Percentiles rank a stretch among this genome's conserved stretches.
Conservation (phyloP, 53 echinoderm and acorn worm species). For the Mesocentrotus franciscanus region DNA sequence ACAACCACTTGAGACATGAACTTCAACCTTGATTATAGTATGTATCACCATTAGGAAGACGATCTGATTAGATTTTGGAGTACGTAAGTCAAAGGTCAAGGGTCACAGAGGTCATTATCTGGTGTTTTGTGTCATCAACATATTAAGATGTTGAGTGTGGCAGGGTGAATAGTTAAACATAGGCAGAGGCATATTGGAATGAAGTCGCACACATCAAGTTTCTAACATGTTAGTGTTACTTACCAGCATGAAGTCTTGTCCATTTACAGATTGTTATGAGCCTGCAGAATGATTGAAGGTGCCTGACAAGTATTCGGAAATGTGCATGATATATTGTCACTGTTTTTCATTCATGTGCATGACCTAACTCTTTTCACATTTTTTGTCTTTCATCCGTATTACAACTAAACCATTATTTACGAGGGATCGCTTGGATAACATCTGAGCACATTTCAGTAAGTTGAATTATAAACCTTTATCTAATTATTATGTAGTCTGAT, state of each 20-base stretch:
- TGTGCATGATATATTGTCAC: slow-evolving; percentile 1
- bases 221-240: not conserved
- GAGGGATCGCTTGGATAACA: slow-evolving; percentile 47
- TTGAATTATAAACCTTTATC: not conserved
- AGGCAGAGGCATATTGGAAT: no score
- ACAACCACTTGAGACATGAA: no score
- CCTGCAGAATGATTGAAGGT: not conserved
- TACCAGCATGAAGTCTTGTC: slow-evolving; percentile 6
- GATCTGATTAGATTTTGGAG: no score
- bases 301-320: slow-evolving; percentile 13
- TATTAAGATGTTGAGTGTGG: no score
- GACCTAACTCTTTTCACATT: slow-evolving; percentile 10
- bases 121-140: no score
- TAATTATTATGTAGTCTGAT: not conserved
- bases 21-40: no score
- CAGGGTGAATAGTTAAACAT: no score
- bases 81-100: no score
- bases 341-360: slow-evolving; percentile 53
- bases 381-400: not conserved
- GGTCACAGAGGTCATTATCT: no score
- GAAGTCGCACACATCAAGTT: not conserved
- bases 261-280: not conserved
- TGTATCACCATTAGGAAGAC: no score
- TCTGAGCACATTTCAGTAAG: slow-evolving; percentile 19
- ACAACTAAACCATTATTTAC: not conserved